Conservation (phyloP, 2,888 invertebrate species). For the Zygaena filipendulae region DNA sequence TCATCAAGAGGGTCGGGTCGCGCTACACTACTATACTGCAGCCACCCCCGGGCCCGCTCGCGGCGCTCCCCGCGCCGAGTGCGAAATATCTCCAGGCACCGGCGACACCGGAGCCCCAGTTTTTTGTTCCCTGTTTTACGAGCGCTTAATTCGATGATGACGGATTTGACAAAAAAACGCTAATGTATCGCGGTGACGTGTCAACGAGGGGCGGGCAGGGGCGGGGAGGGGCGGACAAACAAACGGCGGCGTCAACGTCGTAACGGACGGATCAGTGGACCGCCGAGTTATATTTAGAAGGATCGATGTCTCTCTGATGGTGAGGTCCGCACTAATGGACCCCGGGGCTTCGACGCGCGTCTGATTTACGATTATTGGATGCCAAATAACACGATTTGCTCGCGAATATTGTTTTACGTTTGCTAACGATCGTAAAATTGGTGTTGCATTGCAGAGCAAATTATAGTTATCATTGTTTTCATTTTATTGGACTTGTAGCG, state of each 20-base stretch:
- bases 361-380: no score
- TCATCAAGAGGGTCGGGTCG: slow-evolving; percentile 21
- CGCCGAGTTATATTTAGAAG: no score
- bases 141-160: slow-evolving; percentile 27
- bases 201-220: slow-evolving; percentile 20
- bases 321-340: no score
- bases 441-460: no score
- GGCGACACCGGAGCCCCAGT: slow-evolving; percentile 5
- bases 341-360: no score
- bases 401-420: no score
- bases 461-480: no score
- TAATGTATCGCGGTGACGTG: slow-evolving; percentile 27
- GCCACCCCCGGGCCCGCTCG: slow-evolving; percentile 13
- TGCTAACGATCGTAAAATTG: no score
- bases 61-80: slow-evolving; percentile 19
- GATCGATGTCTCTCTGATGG: no score
- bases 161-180: slow-evolving; percentile 22
- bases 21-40: slow-evolving; percentile 13
- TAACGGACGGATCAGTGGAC: slow-evolving; percentile 5
- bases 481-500: no score
- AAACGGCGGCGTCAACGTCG: neutral
- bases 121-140: slow-evolving; percentile 19
- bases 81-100: slow-evolving; percentile 28
- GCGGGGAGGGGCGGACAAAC: slow-evolving; percentile 11
- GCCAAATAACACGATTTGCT: no score